A percentile compares a stretch with the other conserved stretches of the same genome.
These are phyloP conservation scores for Toxostoma redivivum DNA, from an alignment of 2,113 vertebrate species.

Conservation along the genomic window DNA sequence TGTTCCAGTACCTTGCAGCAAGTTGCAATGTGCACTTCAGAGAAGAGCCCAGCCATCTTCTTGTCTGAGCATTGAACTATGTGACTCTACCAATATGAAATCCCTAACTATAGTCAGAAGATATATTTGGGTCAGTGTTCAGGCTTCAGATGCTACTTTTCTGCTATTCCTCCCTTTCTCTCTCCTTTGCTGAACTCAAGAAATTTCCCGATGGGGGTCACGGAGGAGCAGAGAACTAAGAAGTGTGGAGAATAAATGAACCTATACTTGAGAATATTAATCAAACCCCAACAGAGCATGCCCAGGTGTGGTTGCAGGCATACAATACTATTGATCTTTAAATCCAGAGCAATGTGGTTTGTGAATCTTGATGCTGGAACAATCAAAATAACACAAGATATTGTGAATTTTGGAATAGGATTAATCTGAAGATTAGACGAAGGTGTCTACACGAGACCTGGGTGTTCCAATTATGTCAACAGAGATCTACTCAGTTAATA, in stretches of 20 bases:
- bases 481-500: neutral
- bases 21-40: fast-evolving
- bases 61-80: neutral
- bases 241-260: neutral
- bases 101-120: neutral
- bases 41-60: neutral
- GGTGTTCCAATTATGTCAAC: neutral
- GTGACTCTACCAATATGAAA: neutral
- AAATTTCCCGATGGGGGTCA: neutral
- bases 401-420: neutral
- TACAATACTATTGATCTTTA: neutral
- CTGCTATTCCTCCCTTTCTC: neutral
- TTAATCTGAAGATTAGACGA: neutral
- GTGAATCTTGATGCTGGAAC: neutral
- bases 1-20: neutral
- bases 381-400: neutral
- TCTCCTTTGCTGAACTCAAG: neutral
- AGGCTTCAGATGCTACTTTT: neutral
- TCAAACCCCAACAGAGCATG: neutral
- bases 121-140: neutral
- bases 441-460: neutral
- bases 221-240: fast-evolving
- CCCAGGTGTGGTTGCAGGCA: neutral
- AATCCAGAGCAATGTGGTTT: neutral
- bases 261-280: neutral